Percentiles rank a stretch among this genome's conserved stretches.
Conservation (phyloP, 2,797 vertebrate species). For the Heteromormyrus szaboi region DNA sequence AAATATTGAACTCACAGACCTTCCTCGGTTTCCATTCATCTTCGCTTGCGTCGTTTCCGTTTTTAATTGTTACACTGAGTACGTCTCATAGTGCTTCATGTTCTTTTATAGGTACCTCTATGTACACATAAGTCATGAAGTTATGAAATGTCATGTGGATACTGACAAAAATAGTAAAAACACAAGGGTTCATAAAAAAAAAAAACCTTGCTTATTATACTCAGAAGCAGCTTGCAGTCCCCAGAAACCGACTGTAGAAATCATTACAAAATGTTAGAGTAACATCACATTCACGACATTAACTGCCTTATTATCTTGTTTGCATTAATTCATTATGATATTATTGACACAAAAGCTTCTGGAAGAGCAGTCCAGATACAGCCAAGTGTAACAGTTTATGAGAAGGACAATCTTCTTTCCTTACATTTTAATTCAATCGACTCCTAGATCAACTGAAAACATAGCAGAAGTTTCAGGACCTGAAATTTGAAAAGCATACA, state of each 20-base stretch:
- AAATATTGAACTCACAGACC: conserved; percentile 20
- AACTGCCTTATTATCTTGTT: conserved; percentile 29
- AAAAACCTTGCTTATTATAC: conserved; percentile 10
- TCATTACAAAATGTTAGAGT: conserved; percentile 22
- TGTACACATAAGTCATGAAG: conserved; percentile 9
- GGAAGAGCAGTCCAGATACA: not conserved
- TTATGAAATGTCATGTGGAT: not conserved
- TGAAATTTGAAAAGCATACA: not conserved
- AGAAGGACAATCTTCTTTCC: not conserved
- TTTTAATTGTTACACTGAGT: not conserved
- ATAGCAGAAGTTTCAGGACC: not conserved
- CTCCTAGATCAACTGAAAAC: not conserved
- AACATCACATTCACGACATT: conserved; percentile 35
- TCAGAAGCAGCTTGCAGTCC: not conserved
- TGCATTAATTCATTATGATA: not conserved
- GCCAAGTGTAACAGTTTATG: not conserved
- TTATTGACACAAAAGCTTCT: not conserved
- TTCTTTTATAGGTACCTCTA: conserved; percentile 1
- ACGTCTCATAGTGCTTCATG: not conserved
- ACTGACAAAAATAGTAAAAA: conserved; percentile 14
- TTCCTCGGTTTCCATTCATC: not conserved
- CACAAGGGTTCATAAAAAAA: not conserved
- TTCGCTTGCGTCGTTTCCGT: not conserved
- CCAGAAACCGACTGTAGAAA: conserved; percentile 22
- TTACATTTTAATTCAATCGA: not conserved